phyloP scores from a whole-genome alignment of 2,113 vertebrate genomes.

The Eublepharis macularius region DNA sequence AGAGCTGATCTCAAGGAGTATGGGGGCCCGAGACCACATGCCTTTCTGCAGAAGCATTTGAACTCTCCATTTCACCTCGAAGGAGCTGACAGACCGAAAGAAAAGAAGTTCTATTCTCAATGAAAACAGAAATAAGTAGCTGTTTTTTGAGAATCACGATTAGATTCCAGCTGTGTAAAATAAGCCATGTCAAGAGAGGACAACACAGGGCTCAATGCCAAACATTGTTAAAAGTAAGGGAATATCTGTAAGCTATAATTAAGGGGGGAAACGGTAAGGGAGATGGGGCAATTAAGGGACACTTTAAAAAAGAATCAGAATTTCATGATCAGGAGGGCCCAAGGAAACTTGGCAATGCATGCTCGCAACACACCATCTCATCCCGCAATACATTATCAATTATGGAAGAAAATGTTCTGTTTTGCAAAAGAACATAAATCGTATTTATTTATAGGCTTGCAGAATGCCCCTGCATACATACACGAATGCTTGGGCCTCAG shows the following conservation, averaged over 20 bases:
- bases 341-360: background rate
- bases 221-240: too few relatives aligned
- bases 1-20: background rate
- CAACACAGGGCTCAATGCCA: background rate
- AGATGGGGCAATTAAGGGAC: background rate
- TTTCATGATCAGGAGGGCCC: background rate
- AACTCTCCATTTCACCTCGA: background rate
- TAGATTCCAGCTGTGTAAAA: slow-evolving; percentile 1
- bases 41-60: background rate
- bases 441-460: too few relatives aligned
- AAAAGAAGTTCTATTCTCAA: background rate
- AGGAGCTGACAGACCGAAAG: background rate
- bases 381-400: too few relatives aligned
- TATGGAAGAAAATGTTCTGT: too few relatives aligned
- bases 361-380: too few relatives aligned
- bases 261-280: slow-evolving; percentile 16
- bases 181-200: slow-evolving; percentile 25
- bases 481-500: too few relatives aligned
- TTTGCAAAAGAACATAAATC: too few relatives aligned
- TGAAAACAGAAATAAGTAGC: background rate
- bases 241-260: background rate
- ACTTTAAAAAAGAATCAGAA: background rate
- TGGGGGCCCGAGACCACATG: background rate
- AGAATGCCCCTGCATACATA: too few relatives aligned
- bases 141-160: background rate